These are phyloP conservation scores for Drosophila burlai DNA, from an alignment of 1,140 invertebrate genomes.

Conservation along the genomic window DNA sequence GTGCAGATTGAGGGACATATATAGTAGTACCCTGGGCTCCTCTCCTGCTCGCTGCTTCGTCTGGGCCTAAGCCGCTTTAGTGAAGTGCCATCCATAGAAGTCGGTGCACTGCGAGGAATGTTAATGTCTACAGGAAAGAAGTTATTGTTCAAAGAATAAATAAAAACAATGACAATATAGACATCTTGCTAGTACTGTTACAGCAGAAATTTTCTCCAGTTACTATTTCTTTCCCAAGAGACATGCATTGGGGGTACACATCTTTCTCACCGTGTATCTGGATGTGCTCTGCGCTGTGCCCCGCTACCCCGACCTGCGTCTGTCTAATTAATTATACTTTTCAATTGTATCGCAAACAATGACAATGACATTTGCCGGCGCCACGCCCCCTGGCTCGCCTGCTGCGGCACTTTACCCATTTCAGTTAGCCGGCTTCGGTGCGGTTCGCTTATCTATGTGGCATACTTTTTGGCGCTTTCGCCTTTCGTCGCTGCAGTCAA, in stretches of 20 bases:
- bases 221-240: background rate
- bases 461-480: conserved; percentile 56
- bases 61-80: conserved; percentile 68
- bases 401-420: conserved; percentile 39
- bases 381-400: background rate
- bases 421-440: conserved; percentile 48
- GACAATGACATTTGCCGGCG: conserved; percentile 72
- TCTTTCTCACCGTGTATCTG: conserved; percentile 7
- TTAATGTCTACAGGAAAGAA: background rate
- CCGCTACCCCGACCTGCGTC: conserved; percentile 38
- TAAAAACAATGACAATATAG: background rate
- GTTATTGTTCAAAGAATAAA: background rate
- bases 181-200: no score
- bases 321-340: conserved; percentile 83
- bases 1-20: conserved; percentile 55
- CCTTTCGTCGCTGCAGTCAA: conserved; percentile 57
- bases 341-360: conserved; percentile 82
- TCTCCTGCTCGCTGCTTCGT: conserved; percentile 28
- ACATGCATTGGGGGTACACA: background rate
- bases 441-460: conserved; percentile 64
- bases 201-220: background rate
- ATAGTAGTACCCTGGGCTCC: background rate
- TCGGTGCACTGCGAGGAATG: conserved; percentile 17
- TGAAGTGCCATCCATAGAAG: conserved; percentile 46
- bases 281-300: conserved; percentile 6